These are phyloP conservation scores for Oryzias celebensis DNA, from an alignment of 2,113 vertebrate species.

Conservation along the genomic window DNA sequence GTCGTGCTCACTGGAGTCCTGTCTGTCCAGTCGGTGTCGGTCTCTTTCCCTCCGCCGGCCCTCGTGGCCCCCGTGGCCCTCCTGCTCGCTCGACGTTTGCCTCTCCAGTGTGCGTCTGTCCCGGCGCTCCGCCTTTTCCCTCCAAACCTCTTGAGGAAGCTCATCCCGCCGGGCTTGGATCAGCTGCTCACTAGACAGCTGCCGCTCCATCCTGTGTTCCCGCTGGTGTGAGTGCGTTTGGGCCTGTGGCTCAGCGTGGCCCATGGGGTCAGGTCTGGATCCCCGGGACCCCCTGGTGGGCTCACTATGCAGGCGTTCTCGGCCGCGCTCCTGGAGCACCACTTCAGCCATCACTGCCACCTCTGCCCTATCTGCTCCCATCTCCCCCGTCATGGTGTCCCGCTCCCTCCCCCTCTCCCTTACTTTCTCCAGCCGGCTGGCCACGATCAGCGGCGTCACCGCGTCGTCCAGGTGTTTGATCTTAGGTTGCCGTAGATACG, in stretches of 20 bases:
- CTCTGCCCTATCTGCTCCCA: constrained; percentile 50
- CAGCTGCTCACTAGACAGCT: constrained; percentile 76
- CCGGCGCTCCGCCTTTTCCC: constrained; percentile 73
- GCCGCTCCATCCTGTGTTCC: constrained; percentile 63
- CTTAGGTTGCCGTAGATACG: constrained; percentile 79
- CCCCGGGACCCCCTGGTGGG: constrained; percentile 59
- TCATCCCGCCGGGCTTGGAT: constrained; percentile 78
- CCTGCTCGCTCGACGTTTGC: constrained; percentile 81
- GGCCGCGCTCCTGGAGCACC: constrained; percentile 69
- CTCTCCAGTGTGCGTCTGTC: constrained; percentile 76
- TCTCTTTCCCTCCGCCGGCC: constrained; percentile 81
- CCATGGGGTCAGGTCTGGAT: constrained; percentile 61
- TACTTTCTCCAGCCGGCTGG: constrained; percentile 62
- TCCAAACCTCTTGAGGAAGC: constrained; percentile 78
- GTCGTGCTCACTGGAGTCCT: constrained; percentile 90
- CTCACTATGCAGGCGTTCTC: constrained; percentile 70
- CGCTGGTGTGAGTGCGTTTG: constrained; percentile 47
- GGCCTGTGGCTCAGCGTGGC: constrained; percentile 67
- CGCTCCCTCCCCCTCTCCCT: constrained; percentile 62
- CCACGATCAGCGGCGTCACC: constrained; percentile 64
- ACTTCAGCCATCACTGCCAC: constrained; percentile 78
- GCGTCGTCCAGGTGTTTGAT: constrained; percentile 81
- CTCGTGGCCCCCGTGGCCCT: constrained; percentile 77
- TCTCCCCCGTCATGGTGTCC: constrained; percentile 57
- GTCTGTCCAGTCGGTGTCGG: constrained; percentile 81